Percentiles rank a stretch among this genome's conserved stretches.
Evolutionary conservation across 2,797 vertebrate species (phyloP).

Genomic region (Podarcis siculus): DNA sequence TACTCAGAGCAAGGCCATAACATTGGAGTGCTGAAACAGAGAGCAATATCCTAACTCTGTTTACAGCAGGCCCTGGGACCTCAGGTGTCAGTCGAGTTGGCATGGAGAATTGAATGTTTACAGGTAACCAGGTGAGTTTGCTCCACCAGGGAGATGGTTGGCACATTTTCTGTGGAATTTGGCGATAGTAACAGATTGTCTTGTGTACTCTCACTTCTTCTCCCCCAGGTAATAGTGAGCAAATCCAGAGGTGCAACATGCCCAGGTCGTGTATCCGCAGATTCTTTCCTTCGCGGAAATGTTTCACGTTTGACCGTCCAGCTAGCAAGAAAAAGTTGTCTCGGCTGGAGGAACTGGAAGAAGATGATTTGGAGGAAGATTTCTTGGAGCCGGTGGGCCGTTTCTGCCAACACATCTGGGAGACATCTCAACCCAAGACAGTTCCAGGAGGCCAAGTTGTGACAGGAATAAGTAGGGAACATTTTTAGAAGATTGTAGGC

Average conservation of each 20-base stretch:
- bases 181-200: background rate
- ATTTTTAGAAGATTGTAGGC: too few species aligned
- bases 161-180: background rate
- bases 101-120: background rate
- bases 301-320: constrained; percentile 72
- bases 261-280: constrained; percentile 69
- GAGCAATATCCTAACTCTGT: background rate
- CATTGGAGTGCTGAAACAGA: background rate
- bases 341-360: constrained; percentile 48
- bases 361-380: constrained; percentile 45
- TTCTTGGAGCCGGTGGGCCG: constrained; percentile 40
- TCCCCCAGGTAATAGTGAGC: background rate
- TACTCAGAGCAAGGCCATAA: background rate
- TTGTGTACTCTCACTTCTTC: background rate
- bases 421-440: constrained; percentile 36
- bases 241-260: constrained; percentile 36
- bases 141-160: background rate
- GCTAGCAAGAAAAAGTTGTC: constrained; percentile 13
- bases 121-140: background rate
- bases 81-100: too few species aligned
- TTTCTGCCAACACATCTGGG: constrained; percentile 63
- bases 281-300: constrained; percentile 75
- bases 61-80: too few species aligned
- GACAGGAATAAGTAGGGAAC: constrained; percentile 57
- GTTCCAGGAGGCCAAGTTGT: constrained; percentile 51